Conservation (phyloP, 2,113 vertebrate genomes). For the Prinia subflava region DNA sequence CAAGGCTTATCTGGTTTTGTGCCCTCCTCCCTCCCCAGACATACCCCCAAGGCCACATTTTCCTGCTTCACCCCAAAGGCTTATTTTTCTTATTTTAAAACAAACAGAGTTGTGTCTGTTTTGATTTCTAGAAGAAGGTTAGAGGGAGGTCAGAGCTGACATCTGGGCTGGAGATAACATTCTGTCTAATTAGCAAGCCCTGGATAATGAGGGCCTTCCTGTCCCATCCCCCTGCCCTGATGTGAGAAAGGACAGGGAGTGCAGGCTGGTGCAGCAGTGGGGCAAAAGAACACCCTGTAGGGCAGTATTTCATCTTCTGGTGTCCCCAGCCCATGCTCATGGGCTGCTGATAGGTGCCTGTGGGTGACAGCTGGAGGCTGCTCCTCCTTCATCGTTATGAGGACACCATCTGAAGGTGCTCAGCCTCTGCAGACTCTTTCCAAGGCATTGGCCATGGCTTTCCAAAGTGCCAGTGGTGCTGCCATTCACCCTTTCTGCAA, state of each 20-base stretch:
- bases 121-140: slow-evolving; percentile 55
- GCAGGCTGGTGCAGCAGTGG: not conserved
- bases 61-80: not conserved
- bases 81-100: slow-evolving; percentile 43
- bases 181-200: slow-evolving; percentile 57
- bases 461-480: accelerated
- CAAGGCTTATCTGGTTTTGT: not conserved
- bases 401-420: not conserved
- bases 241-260: not conserved
- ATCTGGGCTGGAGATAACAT: slow-evolving; percentile 70
- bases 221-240: slow-evolving; percentile 2
- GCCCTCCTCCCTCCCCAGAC: not conserved
- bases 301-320: not conserved
- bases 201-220: slow-evolving; percentile 59
- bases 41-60: not conserved
- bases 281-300: not conserved
- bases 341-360: not conserved
- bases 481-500: not conserved
- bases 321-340: accelerated
- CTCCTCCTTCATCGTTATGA: not conserved
- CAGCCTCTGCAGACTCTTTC: not conserved
- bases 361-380: accelerated
- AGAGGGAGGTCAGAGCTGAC: slow-evolving; percentile 58
- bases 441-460: not conserved
- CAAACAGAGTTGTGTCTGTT: slow-evolving; percentile 18